phyloP scores from a whole-genome alignment of 2,888 invertebrate species.

The Eristalis intricaria region DNA sequence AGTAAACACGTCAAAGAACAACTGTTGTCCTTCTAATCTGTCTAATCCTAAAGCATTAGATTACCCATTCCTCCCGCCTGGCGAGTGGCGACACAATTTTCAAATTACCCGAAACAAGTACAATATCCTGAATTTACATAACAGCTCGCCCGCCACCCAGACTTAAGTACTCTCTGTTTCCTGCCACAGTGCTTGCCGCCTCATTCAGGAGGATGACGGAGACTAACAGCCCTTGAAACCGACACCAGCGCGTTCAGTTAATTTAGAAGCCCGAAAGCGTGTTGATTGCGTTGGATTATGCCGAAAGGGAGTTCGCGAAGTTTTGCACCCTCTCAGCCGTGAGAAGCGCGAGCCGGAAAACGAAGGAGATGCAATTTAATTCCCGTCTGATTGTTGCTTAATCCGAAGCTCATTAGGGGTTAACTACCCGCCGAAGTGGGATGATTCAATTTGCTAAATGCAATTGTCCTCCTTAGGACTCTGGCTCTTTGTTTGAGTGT shows the following conservation, averaged over 20 bases:
- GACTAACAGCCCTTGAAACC: background rate
- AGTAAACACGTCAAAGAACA: no score
- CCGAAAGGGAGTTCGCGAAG: background rate
- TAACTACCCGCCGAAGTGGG: slow-evolving; percentile 7
- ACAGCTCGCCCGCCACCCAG: background rate
- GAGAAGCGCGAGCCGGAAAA: background rate
- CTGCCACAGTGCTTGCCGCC: background rate
- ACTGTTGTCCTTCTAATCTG: no score
- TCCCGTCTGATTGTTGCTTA: slow-evolving; percentile 24
- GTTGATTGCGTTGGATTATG: slow-evolving; percentile 1
- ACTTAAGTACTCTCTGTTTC: background rate
- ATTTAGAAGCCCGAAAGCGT: background rate
- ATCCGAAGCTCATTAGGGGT: slow-evolving; percentile 24
- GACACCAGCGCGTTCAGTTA: slow-evolving; percentile 1
- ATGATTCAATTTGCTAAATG: slow-evolving; percentile 12
- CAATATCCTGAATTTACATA: background rate
- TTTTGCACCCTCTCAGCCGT: background rate
- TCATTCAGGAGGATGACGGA: background rate
- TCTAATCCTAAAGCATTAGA: background rate
- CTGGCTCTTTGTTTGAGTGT: background rate
- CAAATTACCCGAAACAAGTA: background rate
- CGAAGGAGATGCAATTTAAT: slow-evolving; percentile 8
- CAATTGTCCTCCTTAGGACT: background rate
- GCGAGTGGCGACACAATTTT: background rate
- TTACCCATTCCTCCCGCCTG: background rate